Conservation (phyloP, 2,113 vertebrate species). For the Drymodes brunneopygia region DNA sequence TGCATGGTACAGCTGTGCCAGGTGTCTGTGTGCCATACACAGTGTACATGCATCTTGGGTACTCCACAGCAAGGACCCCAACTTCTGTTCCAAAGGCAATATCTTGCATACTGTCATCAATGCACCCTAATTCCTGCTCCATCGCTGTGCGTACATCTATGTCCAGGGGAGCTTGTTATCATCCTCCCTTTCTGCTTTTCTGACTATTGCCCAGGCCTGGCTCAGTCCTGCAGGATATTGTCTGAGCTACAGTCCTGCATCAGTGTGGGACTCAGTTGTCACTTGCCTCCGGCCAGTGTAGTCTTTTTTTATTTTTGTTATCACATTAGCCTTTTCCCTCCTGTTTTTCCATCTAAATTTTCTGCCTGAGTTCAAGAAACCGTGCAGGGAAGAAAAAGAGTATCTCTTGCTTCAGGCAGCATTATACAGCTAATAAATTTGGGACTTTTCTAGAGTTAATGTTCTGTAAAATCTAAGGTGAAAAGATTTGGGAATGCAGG, state of each 20-base stretch:
- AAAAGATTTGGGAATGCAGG: not conserved
- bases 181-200: not conserved
- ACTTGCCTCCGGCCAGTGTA: not conserved
- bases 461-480: constrained; percentile 32
- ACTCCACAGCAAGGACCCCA: not conserved
- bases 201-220: not conserved
- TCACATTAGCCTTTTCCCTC: not conserved
- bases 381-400: not conserved
- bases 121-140: not conserved
- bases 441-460: constrained; percentile 11
- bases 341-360: not conserved
- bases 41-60: too few species aligned
- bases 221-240: not conserved
- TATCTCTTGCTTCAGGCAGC: not conserved
- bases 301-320: not conserved
- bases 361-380: not conserved
- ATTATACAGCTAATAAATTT: not conserved
- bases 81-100: not conserved
- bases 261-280: not conserved
- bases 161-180: not conserved
- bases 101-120: not conserved
- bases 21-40: too few species aligned
- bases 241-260: not conserved
- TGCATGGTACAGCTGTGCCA: rapidly evolving
- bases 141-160: not conserved